Percentiles rank a stretch among this genome's conserved stretches.
Conservation (phyloP, 2,797 vertebrate species). For the Ammospiza maritima region DNA sequence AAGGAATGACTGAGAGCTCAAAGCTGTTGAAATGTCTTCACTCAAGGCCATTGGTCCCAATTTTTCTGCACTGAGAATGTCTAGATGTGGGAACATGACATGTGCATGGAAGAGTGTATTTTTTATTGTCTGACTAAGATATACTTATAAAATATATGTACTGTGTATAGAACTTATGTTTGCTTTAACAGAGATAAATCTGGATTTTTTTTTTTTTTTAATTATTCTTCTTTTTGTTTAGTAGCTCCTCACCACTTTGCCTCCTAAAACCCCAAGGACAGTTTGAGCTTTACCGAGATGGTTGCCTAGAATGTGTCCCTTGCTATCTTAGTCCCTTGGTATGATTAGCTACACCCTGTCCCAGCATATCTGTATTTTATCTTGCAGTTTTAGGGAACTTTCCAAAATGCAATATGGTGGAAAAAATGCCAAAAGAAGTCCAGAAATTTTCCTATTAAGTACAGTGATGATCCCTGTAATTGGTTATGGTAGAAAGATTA, state of each 20-base stretch:
- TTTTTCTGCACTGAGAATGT: background rate
- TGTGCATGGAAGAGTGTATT: background rate
- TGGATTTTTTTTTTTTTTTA: background rate
- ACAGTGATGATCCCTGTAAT: background rate
- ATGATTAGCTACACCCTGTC: background rate
- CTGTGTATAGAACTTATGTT: background rate
- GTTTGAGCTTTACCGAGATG: background rate
- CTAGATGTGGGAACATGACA: background rate
- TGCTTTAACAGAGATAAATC: background rate
- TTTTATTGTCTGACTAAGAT: background rate
- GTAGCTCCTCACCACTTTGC: background rate
- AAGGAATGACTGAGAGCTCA: background rate
- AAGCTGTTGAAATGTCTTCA: background rate
- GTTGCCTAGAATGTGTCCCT: background rate
- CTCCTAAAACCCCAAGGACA: background rate
- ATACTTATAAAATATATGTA: background rate
- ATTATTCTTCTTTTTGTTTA: background rate
- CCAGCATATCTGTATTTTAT: background rate
- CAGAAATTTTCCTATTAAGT: background rate
- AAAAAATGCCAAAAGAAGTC: background rate
- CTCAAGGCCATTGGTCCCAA: background rate
- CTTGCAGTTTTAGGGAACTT: conserved; percentile 37
- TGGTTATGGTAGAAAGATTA: background rate
- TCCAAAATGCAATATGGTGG: conserved; percentile 27
- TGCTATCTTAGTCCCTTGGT: background rate